These are phyloP conservation scores for Drosophila emarginata DNA, from an alignment of 2,888 invertebrate species.

Conservation along the genomic window DNA sequence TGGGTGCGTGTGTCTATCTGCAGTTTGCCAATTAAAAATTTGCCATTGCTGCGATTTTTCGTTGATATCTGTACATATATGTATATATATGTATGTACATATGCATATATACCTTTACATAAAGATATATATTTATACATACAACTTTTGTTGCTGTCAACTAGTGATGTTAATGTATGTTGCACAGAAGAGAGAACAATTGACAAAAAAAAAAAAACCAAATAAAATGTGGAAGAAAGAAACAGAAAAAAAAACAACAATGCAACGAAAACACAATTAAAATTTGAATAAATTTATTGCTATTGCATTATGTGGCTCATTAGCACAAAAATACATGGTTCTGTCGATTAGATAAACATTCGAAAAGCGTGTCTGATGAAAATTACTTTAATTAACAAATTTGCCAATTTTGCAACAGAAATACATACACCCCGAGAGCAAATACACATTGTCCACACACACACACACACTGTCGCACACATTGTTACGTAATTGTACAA, in stretches of 20 bases:
- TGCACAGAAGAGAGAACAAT: neutral
- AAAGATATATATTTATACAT: neutral
- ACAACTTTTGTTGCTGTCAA: conserved; percentile 32
- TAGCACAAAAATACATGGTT: conserved; percentile 44
- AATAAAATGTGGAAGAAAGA: neutral
- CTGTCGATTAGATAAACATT: conserved; percentile 61
- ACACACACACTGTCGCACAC: conserved; percentile 16
- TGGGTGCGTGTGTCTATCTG: conserved; percentile 9
- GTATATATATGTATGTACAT: neutral
- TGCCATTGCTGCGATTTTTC: conserved; percentile 62
- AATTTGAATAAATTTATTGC: conserved; percentile 64
- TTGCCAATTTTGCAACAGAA: conserved; percentile 36
- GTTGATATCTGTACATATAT: conserved; percentile 33
- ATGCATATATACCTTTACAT: neutral
- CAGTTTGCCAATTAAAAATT: conserved; percentile 69
- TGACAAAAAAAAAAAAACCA: neutral
- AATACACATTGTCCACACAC: conserved; percentile 13
- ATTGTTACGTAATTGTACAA: conserved; percentile 35
- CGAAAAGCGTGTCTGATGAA: conserved; percentile 10
- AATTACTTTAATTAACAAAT: conserved; percentile 71
- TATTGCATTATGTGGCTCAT: conserved; percentile 70
- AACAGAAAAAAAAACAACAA: neutral
- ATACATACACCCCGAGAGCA: neutral
- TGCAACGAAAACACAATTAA: conserved; percentile 47
- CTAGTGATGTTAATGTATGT: conserved; percentile 14